phyloP scores from a whole-genome alignment of 2,797 vertebrate species.

The Halcyon leucocephala region DNA sequence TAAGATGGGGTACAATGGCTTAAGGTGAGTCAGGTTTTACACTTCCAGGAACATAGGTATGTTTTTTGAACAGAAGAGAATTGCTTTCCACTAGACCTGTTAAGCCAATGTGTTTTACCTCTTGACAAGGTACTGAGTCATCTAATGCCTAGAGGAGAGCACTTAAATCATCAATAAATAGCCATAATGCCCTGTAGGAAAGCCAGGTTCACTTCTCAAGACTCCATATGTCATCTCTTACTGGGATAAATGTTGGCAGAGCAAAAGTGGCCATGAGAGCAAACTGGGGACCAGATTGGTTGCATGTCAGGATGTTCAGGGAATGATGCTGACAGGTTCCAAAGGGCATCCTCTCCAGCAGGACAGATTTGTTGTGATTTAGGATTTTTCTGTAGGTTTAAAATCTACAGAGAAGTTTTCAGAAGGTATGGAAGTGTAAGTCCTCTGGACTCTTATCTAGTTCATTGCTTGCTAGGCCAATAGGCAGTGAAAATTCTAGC shows the following conservation, averaged over 20 bases:
- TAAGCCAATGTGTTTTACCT: conserved; percentile 59
- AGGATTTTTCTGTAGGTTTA: neutral
- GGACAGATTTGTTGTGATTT: neutral
- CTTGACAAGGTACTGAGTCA: conserved; percentile 50
- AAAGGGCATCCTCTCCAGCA: neutral
- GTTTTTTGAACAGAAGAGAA: conserved; percentile 38
- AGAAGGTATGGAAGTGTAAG: neutral
- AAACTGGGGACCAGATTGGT: neutral
- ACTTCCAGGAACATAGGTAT: neutral
- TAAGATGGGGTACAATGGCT: neutral
- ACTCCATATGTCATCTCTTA: neutral
- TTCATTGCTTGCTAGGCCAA: neutral
- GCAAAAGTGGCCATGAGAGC: neutral
- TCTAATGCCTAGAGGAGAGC: conserved; percentile 35
- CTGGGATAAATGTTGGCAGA: conserved; percentile 3
- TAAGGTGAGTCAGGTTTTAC: neutral
- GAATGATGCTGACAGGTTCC: neutral
- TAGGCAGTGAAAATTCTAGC: neutral
- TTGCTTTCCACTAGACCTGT: conserved; percentile 26
- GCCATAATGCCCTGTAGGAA: neutral
- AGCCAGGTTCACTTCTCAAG: neutral
- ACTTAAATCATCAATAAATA: conserved; percentile 61
- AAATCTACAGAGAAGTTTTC: neutral
- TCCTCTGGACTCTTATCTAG: neutral
- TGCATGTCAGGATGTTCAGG: conserved; percentile 30